phyloP scores from a whole-genome alignment of 2,113 vertebrate species.

The Sitta europaea region DNA sequence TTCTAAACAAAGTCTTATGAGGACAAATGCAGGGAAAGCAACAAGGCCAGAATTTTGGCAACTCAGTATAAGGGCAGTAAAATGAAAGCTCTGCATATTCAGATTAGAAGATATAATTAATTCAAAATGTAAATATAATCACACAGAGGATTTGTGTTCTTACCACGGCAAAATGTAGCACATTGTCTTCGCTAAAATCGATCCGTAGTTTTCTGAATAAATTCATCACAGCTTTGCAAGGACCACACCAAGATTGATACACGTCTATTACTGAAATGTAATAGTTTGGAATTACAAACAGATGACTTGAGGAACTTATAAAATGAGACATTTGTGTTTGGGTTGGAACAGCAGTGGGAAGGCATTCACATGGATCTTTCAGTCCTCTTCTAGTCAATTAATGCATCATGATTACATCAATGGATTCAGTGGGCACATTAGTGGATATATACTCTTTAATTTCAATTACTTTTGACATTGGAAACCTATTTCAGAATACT shows the following conservation, averaged over 20 bases:
- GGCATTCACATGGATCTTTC: neutral
- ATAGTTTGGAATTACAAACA: neutral
- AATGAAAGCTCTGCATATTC: neutral
- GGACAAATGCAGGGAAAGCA: neutral
- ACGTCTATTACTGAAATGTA: constrained; percentile 70
- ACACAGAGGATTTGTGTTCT: constrained; percentile 4
- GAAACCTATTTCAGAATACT: neutral
- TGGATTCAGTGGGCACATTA: neutral
- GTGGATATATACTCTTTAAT: neutral
- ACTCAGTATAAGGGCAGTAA: neutral
- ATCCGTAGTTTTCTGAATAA: constrained; percentile 71
- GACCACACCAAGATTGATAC: constrained; percentile 77
- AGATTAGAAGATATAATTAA: neutral
- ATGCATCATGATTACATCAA: neutral
- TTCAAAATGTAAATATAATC: neutral
- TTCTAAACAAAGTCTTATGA: neutral
- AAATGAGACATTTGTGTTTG: neutral
- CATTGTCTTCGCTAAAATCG: constrained; percentile 64
- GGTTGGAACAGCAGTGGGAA: neutral
- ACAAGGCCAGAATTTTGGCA: neutral
- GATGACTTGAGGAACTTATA: neutral
- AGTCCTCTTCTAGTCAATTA: neutral
- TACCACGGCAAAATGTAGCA: constrained; percentile 74
- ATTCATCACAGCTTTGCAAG: constrained; percentile 72
- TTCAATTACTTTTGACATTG: neutral